These are phyloP conservation scores for Aromia moschata DNA, from an alignment of 2,888 invertebrate genomes.

Conservation along the genomic window DNA sequence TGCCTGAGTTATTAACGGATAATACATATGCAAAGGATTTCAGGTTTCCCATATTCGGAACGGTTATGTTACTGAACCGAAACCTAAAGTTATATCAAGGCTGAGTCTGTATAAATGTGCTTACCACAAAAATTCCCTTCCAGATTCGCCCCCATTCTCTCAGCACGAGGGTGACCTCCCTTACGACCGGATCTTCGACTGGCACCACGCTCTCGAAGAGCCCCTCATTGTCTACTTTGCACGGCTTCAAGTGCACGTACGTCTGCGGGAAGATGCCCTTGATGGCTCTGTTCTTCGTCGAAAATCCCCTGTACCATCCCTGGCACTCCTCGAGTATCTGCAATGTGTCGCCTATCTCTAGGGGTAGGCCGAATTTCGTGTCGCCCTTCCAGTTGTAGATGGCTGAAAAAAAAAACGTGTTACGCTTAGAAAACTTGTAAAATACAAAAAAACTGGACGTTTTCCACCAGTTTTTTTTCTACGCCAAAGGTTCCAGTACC, in stretches of 20 bases:
- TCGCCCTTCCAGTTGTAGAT: slow-evolving; percentile 92
- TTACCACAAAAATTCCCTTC: slow-evolving; percentile 91
- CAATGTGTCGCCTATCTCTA: slow-evolving; percentile 92
- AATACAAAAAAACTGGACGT: too few species aligned
- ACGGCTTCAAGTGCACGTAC: slow-evolving; percentile 80
- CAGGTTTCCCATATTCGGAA: too few species aligned
- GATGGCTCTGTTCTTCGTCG: slow-evolving; percentile 75
- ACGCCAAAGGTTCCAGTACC: too few species aligned
- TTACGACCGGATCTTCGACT: slow-evolving; percentile 88
- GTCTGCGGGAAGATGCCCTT: slow-evolving; percentile 83
- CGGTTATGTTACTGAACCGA: too few species aligned
- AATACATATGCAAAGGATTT: too few species aligned
- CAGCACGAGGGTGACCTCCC: slow-evolving; percentile 89
- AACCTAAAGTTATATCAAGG: too few species aligned
- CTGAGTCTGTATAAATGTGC: too few species aligned
- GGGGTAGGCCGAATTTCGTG: slow-evolving; percentile 78
- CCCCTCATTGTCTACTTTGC: slow-evolving; percentile 84
- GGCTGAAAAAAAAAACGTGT: slow-evolving; percentile 80
- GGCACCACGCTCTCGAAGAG: slow-evolving; percentile 75
- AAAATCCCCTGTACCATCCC: slow-evolving; percentile 91
- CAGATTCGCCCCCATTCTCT: slow-evolving; percentile 94
- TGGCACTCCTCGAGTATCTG: slow-evolving; percentile 91
- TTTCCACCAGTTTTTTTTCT: too few species aligned
- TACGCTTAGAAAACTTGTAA: too few species aligned
- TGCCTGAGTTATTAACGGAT: too few species aligned